Conservation (phyloP, 2,797 vertebrate genomes). For the Furcifer pardalis region DNA sequence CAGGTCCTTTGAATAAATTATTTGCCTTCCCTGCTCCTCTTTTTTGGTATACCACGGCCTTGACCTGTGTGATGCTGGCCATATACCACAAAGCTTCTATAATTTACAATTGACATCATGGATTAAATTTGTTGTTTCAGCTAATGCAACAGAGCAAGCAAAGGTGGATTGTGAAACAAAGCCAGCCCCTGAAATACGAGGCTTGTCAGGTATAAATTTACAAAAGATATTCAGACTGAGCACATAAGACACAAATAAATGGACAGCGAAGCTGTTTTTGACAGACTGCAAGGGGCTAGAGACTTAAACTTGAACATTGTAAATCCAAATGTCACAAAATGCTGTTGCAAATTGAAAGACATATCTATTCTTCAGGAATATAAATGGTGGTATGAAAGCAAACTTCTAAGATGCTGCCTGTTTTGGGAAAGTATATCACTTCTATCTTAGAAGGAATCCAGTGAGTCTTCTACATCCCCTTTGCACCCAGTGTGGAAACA, state of each 20-base stretch:
- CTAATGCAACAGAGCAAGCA: constrained; percentile 81
- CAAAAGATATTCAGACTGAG: constrained; percentile 84
- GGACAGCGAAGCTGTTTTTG: constrained; percentile 80
- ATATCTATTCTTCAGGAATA: constrained; percentile 82
- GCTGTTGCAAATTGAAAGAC: constrained; percentile 76
- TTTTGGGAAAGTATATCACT: constrained; percentile 73
- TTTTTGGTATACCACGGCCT: constrained; percentile 60
- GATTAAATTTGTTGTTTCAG: constrained; percentile 85
- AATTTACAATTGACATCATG: constrained; percentile 83
- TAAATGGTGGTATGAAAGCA: constrained; percentile 77
- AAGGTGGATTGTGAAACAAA: constrained; percentile 79
- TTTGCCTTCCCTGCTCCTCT: constrained; percentile 56
- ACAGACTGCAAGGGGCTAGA: constrained; percentile 82
- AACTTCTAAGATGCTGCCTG: constrained; percentile 72
- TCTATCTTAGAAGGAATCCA: constrained; percentile 63
- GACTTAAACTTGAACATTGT: constrained; percentile 82
- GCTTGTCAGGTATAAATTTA: constrained; percentile 85
- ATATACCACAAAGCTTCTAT: constrained; percentile 76
- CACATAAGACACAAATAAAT: constrained; percentile 84
- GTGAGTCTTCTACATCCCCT: constrained; percentile 51
- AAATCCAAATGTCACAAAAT: constrained; percentile 82
- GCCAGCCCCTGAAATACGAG: constrained; percentile 82
- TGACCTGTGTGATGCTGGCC: constrained; percentile 78
- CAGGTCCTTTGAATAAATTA: constrained; percentile 69
- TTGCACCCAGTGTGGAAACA: constrained; percentile 41